Conservation (phyloP, 1,140 invertebrate genomes). For the Dufourea novaeangliae region DNA sequence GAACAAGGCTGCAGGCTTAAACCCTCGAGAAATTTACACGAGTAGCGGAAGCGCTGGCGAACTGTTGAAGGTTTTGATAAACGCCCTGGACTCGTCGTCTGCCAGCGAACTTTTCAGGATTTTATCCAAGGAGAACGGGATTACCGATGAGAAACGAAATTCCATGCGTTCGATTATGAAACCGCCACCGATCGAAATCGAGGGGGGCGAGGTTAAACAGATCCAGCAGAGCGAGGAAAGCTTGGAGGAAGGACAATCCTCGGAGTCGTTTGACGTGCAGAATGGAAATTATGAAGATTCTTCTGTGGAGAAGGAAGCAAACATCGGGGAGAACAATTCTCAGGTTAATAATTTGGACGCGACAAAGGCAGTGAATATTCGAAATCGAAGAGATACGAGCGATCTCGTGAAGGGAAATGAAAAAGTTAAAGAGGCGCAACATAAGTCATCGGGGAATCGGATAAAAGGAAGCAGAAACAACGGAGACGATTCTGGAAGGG, state of each 20-base stretch:
- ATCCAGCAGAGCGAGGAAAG: background rate
- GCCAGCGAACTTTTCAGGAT: background rate
- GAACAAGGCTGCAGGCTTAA: background rate
- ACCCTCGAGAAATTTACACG: background rate
- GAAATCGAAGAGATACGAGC: constrained; percentile 2
- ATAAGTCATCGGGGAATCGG: background rate
- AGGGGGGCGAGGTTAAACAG: background rate
- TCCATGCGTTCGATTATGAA: background rate
- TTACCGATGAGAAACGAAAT: background rate
- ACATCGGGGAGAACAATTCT: background rate
- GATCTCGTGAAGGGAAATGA: background rate
- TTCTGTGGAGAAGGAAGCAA: background rate
- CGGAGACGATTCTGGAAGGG: background rate
- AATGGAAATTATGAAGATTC: background rate
- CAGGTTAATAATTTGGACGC: background rate
- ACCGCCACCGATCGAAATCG: background rate
- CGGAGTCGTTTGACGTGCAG: fast-evolving
- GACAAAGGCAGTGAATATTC: too few relatives aligned
- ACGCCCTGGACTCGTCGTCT: background rate
- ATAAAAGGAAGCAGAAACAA: background rate
- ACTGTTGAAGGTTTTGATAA: background rate
- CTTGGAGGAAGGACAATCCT: background rate
- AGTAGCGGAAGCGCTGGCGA: background rate
- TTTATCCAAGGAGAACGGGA: background rate
- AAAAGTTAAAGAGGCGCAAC: background rate